Evolutionary conservation across 2,888 invertebrate genomes (phyloP), one percentile per base, ranked within the genome.

Genomic region (Protophormia terraenovae): DNA sequence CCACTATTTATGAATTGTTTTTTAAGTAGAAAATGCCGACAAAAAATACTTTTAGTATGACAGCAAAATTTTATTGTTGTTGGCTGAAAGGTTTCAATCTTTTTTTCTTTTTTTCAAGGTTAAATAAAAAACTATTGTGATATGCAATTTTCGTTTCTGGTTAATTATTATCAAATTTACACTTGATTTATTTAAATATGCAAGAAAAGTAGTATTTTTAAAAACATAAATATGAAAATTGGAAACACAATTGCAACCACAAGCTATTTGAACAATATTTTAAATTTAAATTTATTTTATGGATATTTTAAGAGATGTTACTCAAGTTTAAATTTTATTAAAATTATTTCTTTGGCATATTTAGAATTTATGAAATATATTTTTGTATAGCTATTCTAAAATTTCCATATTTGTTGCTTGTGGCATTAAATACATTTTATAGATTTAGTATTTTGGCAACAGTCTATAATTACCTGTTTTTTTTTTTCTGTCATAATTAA

Each of bases 1-100:
- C 10, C 62, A 82, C 71, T 12, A 75, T 79, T 82, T 85, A 79
- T 79, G 82, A 79, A 75, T 84, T 73, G 81, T 41, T 73, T n/a
- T 45, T 62, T 67, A 55, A 66, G 47, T 67, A 38, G 29, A 53
- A 58, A 58, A 27, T 27, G 60, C 69, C 62, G 82, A 45, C 64
- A 62, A 35, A 73, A 81, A 84, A 75, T 55, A n/a, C n/a, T n/a
- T n/a, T n/a, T n/a, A n/a, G n/a, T 29, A 27, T 76, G 69, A 62
- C 55, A 69, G 24, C 7, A 47, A n/a, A 64, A 72, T 66, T 0
- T 67, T 12, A 29, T 41, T 24, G 10, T 29, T 55, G 10, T 45
- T 10, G 22, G 2, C 5, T 71, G 10, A 8, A 75, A 0, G 41
- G 27, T 45, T n/a, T 22, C 12, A 50, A n/a, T 55, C 4, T 55